Conservation (phyloP, 53 echinoderm and acorn worm species). For the Temnopleurus reevesii region DNA sequence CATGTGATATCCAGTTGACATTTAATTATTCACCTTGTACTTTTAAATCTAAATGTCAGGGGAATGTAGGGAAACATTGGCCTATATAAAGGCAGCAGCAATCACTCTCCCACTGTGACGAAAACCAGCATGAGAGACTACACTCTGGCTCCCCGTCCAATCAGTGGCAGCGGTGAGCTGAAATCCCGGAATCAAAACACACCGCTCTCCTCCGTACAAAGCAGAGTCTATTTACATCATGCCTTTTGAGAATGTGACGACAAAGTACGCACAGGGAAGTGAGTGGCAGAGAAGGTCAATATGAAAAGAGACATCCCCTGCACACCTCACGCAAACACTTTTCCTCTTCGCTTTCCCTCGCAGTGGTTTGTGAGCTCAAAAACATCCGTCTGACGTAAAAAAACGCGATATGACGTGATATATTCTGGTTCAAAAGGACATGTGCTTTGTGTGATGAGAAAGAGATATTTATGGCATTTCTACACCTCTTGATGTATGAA, state of each 20-base stretch:
- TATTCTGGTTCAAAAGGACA: not conserved
- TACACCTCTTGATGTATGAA: not conserved
- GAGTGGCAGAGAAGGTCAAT: not conserved
- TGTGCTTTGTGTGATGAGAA: slow-evolving; percentile 2
- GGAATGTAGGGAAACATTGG: not conserved
- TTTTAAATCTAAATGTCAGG: slow-evolving; percentile 36
- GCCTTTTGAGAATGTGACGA: slow-evolving; percentile 30
- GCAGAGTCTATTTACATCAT: slow-evolving; percentile 45
- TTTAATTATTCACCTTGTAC: slow-evolving; percentile 24
- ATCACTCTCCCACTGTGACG: slow-evolving; percentile 27
- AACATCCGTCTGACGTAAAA: slow-evolving; percentile 45
- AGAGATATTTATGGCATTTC: slow-evolving; percentile 4
- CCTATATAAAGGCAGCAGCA: slow-evolving; percentile 32
- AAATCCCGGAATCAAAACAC: slow-evolving; percentile 38
- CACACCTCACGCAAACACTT: slow-evolving; percentile 20
- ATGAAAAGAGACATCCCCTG: not conserved
- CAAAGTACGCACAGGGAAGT: slow-evolving; percentile 38
- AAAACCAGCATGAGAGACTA: slow-evolving; percentile 31
- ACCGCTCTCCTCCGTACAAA: not conserved
- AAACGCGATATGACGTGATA: slow-evolving; percentile 24
- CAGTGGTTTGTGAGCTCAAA: not conserved
- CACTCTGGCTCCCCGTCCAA: slow-evolving; percentile 14
- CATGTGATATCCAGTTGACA: slow-evolving; percentile 27
- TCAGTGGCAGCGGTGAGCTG: not conserved
- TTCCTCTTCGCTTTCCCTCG: slow-evolving; percentile 16